A percentile compares a stretch with the other conserved stretches of the same genome.
These are phyloP conservation scores for Pteronotus mesoamericanus DNA, from an alignment of 2,797 vertebrate species.

Conservation along the genomic window DNA sequence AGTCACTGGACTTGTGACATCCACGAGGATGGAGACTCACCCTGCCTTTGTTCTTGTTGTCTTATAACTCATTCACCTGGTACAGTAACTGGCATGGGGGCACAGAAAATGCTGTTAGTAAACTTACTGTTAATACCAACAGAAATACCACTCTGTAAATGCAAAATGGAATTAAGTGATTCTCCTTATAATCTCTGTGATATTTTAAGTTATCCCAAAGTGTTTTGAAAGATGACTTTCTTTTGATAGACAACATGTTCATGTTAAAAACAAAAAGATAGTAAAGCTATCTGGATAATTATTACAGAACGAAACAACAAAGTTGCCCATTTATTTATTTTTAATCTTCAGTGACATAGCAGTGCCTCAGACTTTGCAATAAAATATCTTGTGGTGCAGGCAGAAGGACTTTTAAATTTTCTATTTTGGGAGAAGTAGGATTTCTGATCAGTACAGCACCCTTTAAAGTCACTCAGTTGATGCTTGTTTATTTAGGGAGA, in stretches of 20 bases:
- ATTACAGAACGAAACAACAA: neutral
- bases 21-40: neutral
- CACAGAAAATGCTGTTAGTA: neutral
- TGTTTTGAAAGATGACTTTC: neutral
- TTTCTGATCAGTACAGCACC: slow-evolving; percentile 47
- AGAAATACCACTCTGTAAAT: neutral
- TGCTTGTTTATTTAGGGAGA: slow-evolving; percentile 44
- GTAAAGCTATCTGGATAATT: neutral
- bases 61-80: neutral
- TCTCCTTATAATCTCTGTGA: neutral
- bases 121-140: neutral
- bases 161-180: neutral
- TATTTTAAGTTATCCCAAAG: neutral
- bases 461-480: slow-evolving; percentile 49
- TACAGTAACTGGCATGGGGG: neutral
- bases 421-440: slow-evolving; percentile 46
- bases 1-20: neutral
- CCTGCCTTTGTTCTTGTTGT: neutral
- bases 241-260: neutral
- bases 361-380: neutral
- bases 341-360: neutral
- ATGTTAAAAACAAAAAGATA: neutral
- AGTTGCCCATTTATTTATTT: neutral
- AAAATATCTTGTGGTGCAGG: neutral
- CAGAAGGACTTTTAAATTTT: slow-evolving; percentile 35